Evolutionary conservation across 23 tunicate genomes (phyloP), one percentile per base, ranked within the genome.

Genomic region (Aplidium turbinatum): DNA sequence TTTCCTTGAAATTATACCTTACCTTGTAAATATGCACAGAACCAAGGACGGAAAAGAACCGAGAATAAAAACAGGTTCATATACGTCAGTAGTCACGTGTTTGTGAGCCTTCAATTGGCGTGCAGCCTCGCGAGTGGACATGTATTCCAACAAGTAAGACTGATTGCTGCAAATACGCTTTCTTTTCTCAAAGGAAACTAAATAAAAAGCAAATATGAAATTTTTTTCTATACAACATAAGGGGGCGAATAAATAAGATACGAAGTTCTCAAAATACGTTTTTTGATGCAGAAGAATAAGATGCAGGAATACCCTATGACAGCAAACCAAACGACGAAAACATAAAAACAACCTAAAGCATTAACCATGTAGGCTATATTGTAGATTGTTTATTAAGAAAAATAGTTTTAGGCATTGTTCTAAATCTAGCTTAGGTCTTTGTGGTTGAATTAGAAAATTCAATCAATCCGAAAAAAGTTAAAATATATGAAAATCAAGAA

Each of bases 11-110:
- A 9, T 42, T 42, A 9, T 9, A 42, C 16, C 51, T 54, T 33
- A 85, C 97, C 97, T 78, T 23, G 83, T 64, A 2, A 91, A 91
- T 57, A 91, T 91, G 60, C 91, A 78, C 3, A 85, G 74, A 32
- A 91, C 40, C 5, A 91, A 57, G 31, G 87, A 84, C 23, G 97
- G 97, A 60, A 91, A 91, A 6, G 97, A 75, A 1, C 97, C 97
- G 16, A 91, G 31, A 31, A 91, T 79, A 34, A 91, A 81, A 45
- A 91, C 91, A 11, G 97, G 97, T 68, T 75, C 80, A 47, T 84
- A 91, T 1, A 91, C 82, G 36, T 91, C 91, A 9, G 76, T 38
- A 11, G 96, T 88, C 33, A 88, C 75, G 63, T 77, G 96, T 36
- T 79, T 71, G 68, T 81, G 87, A 5, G 45, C 83, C 23, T 81